Conservation (phyloP, 2,888 invertebrate species). For the Polyommatus icarus region DNA sequence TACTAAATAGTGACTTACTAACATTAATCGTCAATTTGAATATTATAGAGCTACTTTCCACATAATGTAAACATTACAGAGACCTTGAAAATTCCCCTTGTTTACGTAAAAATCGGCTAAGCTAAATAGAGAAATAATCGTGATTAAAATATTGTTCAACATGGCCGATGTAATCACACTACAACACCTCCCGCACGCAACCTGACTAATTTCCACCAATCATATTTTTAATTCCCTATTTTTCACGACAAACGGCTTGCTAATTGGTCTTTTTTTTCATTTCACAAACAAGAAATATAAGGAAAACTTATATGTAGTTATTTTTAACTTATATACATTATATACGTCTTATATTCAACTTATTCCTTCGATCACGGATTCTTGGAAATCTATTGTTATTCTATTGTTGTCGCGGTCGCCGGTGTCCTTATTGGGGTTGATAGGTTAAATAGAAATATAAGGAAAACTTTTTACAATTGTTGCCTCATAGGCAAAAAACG, state of each 20-base stretch:
- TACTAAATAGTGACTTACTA: no score
- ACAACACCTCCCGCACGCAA: constrained; percentile 19
- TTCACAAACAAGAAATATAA: background rate
- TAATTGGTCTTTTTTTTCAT: background rate
- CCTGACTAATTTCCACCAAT: background rate
- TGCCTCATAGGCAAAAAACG: no score
- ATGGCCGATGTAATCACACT: constrained; percentile 8
- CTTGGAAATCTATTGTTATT: no score
- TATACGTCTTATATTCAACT: no score
- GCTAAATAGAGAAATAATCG: constrained; percentile 8
- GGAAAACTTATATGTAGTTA: no score
- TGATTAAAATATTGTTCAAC: background rate
- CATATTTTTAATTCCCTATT: constrained; percentile 3
- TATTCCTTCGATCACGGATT: no score
- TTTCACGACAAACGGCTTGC: constrained; percentile 1
- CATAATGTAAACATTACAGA: background rate
- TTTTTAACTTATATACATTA: no score
- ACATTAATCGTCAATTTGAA: no score
- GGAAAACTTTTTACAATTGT: no score
- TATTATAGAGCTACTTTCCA: background rate
- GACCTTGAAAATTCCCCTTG: background rate
- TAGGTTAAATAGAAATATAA: no score
- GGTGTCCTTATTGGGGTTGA: no score
- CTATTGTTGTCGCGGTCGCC: no score
- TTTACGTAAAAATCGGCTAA: background rate